These are phyloP conservation scores for Myotis yumanensis DNA, from an alignment of 2,113 vertebrate genomes.

Conservation along the genomic window DNA sequence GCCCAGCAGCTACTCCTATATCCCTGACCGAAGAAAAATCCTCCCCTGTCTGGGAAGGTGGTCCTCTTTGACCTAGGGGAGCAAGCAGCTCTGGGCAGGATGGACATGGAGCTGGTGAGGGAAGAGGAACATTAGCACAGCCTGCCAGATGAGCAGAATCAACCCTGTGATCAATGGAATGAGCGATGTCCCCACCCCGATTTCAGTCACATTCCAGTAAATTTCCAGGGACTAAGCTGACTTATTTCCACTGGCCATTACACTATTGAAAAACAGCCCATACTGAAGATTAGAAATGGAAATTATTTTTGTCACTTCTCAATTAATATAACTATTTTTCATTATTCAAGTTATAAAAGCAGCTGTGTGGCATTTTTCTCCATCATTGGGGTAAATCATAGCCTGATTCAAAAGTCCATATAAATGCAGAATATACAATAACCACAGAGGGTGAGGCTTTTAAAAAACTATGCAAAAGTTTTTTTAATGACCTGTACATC, in stretches of 20 bases:
- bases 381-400: neutral
- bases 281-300: neutral
- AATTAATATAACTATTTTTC: neutral
- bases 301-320: neutral
- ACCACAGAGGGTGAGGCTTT: neutral
- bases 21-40: slow-evolving; percentile 90
- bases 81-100: slow-evolving; percentile 97
- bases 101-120: slow-evolving; percentile 95
- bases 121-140: slow-evolving; percentile 98
- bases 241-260: neutral
- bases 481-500: neutral
- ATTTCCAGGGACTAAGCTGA: neutral
- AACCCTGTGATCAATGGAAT: slow-evolving; percentile 98
- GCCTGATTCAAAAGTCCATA: neutral
- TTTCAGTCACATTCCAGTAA: slow-evolving; percentile 88
- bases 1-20: slow-evolving; percentile 94
- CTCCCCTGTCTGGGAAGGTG: slow-evolving; percentile 87
- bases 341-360: neutral
- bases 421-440: neutral
- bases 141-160: slow-evolving; percentile 99
- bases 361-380: neutral
- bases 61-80: slow-evolving; percentile 92
- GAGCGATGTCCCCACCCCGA: slow-evolving; percentile 96
- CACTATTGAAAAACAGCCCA: neutral
- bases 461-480: neutral